Base-by-base conservation (phyloP, 2,888 invertebrate genomes). In the Pocota personata region DNA sequence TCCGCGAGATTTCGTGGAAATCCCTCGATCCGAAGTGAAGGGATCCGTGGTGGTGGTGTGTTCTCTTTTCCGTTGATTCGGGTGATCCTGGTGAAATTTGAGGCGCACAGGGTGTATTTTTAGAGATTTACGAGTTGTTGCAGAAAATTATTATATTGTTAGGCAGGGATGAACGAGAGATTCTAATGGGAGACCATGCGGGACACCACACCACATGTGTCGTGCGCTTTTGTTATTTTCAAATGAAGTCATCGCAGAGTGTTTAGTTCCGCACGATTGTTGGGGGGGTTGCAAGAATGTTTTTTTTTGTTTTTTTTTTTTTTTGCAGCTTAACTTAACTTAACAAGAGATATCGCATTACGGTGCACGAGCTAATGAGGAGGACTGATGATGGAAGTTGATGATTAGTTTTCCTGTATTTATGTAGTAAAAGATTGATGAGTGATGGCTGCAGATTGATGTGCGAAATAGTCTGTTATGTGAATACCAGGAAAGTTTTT, bases 241-340 rank as follows among this genome's bases (percentile, higher is more conserved):
- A 58, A 79, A 72, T 82, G 86, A 82, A 86, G 86, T 82, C 82
- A 77, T 82, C 67, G 76, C 35, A 10, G 67, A 86, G 86, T 86
- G 80, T 72, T 82, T 80, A 86, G 82, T 86, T 84, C 80, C 82
- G 72, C 76, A 66, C 69, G 64, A 50, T 75, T 62, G 48, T 50
- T 73, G 16, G 2, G n/a, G 32, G 16, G 2, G 19, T 14, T 37
- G 48, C 48, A 19, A 27, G 32, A 16, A 12, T 14, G 10, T 3
- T 19, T 27, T 37, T 27, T 19, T 3, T 35, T 12, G 24, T 43
- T 3, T 8, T 48, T 30, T 57, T 30, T 8, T 30, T 12, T 37
- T 50, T 8, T 52, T 27, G 52, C 14, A 10, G 12, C 12, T 19
- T 24, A n/a, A 30, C 43, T 62, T 55, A 6, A 7, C 52, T 16